These are phyloP conservation scores for Bathynomus jamesi DNA, from an alignment of 1,140 invertebrate genomes.

Conservation along the genomic window DNA sequence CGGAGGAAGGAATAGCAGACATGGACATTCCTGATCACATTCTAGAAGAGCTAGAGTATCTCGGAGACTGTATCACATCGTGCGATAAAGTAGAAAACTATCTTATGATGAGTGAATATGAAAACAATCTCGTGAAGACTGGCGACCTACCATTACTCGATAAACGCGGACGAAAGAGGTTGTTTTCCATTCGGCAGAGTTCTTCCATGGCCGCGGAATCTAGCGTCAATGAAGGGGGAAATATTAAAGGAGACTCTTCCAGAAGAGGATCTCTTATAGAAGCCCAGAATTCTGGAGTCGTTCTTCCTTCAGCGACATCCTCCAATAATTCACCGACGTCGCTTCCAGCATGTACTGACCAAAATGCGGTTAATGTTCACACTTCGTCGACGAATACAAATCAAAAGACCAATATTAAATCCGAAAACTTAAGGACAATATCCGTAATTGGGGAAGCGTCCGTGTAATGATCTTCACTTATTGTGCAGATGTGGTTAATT, in stretches of 20 bases:
- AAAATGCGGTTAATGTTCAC: too few species aligned
- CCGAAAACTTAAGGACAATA: not conserved
- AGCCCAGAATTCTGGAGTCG: not conserved
- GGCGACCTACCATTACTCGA: not conserved
- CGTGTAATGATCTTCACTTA: not conserved
- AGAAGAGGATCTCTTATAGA: not conserved
- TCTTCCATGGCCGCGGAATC: not conserved
- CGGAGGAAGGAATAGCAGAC: slow-evolving; percentile 74
- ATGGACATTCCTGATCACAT: slow-evolving; percentile 74
- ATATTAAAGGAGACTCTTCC: not conserved
- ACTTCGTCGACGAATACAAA: too few species aligned
- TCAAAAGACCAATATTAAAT: too few species aligned
- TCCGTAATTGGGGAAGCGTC: not conserved
- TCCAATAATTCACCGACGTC: too few species aligned
- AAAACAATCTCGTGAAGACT: slow-evolving; percentile 58
- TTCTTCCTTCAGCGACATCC: too few species aligned
- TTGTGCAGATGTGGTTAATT: too few species aligned
- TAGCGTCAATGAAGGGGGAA: not conserved
- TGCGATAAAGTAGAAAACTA: slow-evolving; percentile 84
- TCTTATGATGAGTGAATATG: slow-evolving; percentile 75
- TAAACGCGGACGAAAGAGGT: not conserved
- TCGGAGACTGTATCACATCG: slow-evolving; percentile 68
- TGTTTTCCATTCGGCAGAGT: not conserved
- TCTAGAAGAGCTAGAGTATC: slow-evolving; percentile 67
- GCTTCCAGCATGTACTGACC: too few species aligned